Evolutionary conservation across 2,888 invertebrate species (phyloP), one percentile per base, ranked within the genome.

Genomic region (Oscheius myriophilus): DNA sequence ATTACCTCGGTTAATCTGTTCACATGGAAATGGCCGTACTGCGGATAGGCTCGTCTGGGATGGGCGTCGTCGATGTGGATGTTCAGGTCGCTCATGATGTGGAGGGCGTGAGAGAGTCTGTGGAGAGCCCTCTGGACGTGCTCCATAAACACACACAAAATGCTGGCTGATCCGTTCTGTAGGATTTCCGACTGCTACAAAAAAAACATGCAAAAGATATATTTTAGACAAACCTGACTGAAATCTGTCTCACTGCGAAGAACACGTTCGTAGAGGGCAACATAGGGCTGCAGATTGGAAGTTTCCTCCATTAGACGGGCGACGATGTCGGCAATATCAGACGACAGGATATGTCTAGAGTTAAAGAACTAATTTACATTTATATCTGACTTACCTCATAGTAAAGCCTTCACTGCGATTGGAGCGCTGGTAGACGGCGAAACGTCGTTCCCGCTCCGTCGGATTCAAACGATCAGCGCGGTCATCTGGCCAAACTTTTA

Each of bases 11-110:
- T 33, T 33, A 33, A 33, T 33, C 33, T 9, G 9, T 33, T 21
- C 12, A 59, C 18, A 16, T 59, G 42, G 23, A 59, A 59, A 14
- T 43, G 18, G 2, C 33, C 53, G 41, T 52, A 42, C 26, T 61
- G 67, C 2, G 67, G 67, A 59, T 51, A 67, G n/a, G n/a, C 52
- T n/a, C 67, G 51, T 9, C 67, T 33, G 26, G 67, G 67, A 21
- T 23, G n/a, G 11, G 49, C 25, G 12, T 67, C 67, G 1, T 39
- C 53, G 49, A 67, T 52, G 16, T 67, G 49, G 26, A 67, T 52
- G 21, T 67, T 67, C 53, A 67, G 46, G 16, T 67, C 67, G 16
- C 41, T 39, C 2, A 67, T 14, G 9, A 49, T 23, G 25, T 67
- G 67, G 9, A 45, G 18, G 6, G 67, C 59, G 42, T 67, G 67